These are phyloP conservation scores for Globia sparganii DNA, from an alignment of 2,888 invertebrate species.

Conservation along the genomic window DNA sequence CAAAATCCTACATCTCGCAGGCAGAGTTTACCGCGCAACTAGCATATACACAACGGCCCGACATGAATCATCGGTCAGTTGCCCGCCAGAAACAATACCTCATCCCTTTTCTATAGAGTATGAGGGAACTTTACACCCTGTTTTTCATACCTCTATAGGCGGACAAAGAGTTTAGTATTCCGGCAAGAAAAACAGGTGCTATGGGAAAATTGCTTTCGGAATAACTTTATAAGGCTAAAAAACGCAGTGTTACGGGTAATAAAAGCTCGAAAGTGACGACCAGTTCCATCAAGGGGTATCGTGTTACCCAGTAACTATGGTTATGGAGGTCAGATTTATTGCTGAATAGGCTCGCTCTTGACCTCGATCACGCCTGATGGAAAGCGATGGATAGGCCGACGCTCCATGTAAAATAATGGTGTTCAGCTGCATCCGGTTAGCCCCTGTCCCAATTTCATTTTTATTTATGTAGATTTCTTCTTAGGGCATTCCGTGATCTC, in stretches of 20 bases:
- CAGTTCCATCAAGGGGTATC: not conserved
- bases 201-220: not conserved
- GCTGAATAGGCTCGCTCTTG: too few species aligned
- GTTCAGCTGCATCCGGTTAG: not conserved
- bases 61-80: too few species aligned
- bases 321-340: not conserved
- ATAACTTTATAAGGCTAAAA: not conserved
- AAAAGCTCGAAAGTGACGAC: not conserved
- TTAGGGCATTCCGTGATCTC: conserved; percentile 94
- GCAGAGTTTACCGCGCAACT: too few species aligned
- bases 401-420: not conserved
- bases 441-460: not conserved
- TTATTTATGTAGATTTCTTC: not conserved
- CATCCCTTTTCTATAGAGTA: too few species aligned
- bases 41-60: too few species aligned
- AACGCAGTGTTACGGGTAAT: not conserved
- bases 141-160: too few species aligned
- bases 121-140: too few species aligned
- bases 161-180: not conserved
- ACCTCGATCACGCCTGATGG: too few species aligned
- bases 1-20: too few species aligned
- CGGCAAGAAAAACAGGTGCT: not conserved
- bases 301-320: not conserved
- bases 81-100: too few species aligned
- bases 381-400: not conserved